Evolutionary conservation across 2,113 vertebrate species (phyloP), one percentile per base, ranked within the genome.

Genomic region (Marmota flaviventris): DNA sequence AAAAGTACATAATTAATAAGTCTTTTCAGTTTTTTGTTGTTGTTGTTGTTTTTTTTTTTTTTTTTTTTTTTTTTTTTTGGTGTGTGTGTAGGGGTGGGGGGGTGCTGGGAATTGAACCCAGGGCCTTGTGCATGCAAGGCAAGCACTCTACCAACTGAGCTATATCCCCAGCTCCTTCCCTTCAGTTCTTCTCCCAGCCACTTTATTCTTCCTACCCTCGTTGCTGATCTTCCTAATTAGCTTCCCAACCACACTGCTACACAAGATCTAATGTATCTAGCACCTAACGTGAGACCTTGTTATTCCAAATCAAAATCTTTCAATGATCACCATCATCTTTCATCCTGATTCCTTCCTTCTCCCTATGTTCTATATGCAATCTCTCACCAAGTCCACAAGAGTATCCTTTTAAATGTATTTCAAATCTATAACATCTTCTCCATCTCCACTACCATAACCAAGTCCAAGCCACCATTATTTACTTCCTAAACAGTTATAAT

Each of bases 1-100:
- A 34, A 14, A 93, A 77, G 45, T 86, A 91, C 22, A 45, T 42
- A 91, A 45, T 69, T 65, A 96, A 95, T 91, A 75, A 87, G 78
- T 51, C 17, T 42, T 48, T 67, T 69, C 29, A 91, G n/a, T 39
- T 39, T 39, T 39, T 39, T 39, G 37, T 67, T 72, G 42, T 39
- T 39, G 37, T 67, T 72, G 42, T 45, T 5, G 42, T 7, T 48
- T 48, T 12, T 48, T 48, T 48, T 12, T 48, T 12, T 48, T 48
- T 48, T 11, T 48, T 11, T 48, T 12, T 48, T 11, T n/a, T n/a
- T n/a, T n/a, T 48, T 8, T 48, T 39, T 39, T 39, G 37, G 37
- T 39, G 45, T 48, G 45, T 48, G 45, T n/a, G n/a, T n/a, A n/a
- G n/a, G n/a, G n/a, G n/a, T n/a, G 39, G 39, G 39, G 39, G 48